A percentile compares a stretch with the other conserved stretches of the same genome.
These are phyloP conservation scores for Ips nitidus DNA, from an alignment of 1,140 invertebrate species.

Conservation along the genomic window DNA sequence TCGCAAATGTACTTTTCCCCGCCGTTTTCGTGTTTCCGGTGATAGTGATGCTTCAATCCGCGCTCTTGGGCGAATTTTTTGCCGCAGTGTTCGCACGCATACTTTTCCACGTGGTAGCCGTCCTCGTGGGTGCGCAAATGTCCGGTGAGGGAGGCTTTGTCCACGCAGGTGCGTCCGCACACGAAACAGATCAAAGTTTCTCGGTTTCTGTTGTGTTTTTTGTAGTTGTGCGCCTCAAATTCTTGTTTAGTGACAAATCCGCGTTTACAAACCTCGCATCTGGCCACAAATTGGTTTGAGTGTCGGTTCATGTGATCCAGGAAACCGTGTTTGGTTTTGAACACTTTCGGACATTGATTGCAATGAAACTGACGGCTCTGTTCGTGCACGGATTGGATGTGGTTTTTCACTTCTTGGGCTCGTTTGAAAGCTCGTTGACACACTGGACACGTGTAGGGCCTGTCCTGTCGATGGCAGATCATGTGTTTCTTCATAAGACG, in stretches of 20 bases:
- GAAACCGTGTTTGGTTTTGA: slow-evolving; percentile 67
- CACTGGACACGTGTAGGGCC: slow-evolving; percentile 58
- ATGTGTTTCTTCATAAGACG: slow-evolving; percentile 61
- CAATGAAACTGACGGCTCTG: slow-evolving; percentile 45
- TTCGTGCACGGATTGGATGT: slow-evolving; percentile 57
- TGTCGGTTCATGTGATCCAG: slow-evolving; percentile 65
- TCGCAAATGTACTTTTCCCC: slow-evolving; percentile 50
- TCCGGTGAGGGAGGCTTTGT: slow-evolving; percentile 46
- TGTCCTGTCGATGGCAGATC: slow-evolving; percentile 61
- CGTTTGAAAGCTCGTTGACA: slow-evolving; percentile 52
- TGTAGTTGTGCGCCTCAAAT: slow-evolving; percentile 39
- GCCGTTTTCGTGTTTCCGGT: slow-evolving; percentile 34
- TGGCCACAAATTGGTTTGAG: slow-evolving; percentile 54
- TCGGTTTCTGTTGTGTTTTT: slow-evolving; percentile 37
- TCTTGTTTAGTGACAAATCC: slow-evolving; percentile 43
- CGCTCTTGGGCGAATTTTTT: slow-evolving; percentile 54
- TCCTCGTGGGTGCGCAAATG: slow-evolving; percentile 42
- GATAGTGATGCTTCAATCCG: slow-evolving; percentile 34
- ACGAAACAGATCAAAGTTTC: slow-evolving; percentile 39
- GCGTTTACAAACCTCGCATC: slow-evolving; percentile 41
- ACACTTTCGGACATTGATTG: slow-evolving; percentile 57
- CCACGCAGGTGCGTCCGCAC: slow-evolving; percentile 62
- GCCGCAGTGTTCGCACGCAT: slow-evolving; percentile 46
- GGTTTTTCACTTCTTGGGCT: slow-evolving; percentile 47
- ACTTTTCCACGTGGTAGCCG: slow-evolving; percentile 41